Base-by-base conservation (phyloP, 2,113 vertebrate genomes). In the Misgurnus anguillicaudatus region DNA sequence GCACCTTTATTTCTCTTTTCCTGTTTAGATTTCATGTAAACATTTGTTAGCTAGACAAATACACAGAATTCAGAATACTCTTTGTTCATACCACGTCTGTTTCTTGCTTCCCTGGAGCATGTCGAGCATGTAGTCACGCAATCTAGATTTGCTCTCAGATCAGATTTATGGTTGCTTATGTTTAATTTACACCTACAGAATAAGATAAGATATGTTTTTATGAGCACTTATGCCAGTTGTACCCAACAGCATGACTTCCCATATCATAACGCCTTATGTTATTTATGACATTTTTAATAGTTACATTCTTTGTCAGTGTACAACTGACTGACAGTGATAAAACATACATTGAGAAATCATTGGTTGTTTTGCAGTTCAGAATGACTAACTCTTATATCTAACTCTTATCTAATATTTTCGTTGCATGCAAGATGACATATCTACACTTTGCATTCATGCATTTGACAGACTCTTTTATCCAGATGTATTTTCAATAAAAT, bases 181-280 rank as follows among this genome's bases (percentile, higher is more conserved):
- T 69, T 73, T 21, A 38, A 64, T 78, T 73, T 63, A 45, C 51
- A 80, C 58, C 55, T 76, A 14, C 14, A 16, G 67, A 41, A 60
- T 42, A 41, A 71, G 60, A 58, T 58, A 48, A 80, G 62, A 66
- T 41, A 70, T 70, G 3, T 9, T 39, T 83, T 83, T 80, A 65
- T 64, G 63, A 66, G n/a, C 53, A 62, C 21, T 9, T 45, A 55
- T 24, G 24, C 21, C 62, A 74, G 39, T 69, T 63, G 68, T 58
- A 68, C 63, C 8, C n/a, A 70, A 10, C 58, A 65, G 21, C 21
- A 24, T 62, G 62, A 70, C 31, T 62, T 66, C 51, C n/a, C 31
- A 36, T 2, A 42, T 61, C 19, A 45, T 2, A 19, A 8, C 7
- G 8, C 53, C 17, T 19, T 57, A n/a, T 14, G 6, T 57, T 57